Conservation (phyloP, 2,888 invertebrate genomes). For the Patella caerulea region DNA sequence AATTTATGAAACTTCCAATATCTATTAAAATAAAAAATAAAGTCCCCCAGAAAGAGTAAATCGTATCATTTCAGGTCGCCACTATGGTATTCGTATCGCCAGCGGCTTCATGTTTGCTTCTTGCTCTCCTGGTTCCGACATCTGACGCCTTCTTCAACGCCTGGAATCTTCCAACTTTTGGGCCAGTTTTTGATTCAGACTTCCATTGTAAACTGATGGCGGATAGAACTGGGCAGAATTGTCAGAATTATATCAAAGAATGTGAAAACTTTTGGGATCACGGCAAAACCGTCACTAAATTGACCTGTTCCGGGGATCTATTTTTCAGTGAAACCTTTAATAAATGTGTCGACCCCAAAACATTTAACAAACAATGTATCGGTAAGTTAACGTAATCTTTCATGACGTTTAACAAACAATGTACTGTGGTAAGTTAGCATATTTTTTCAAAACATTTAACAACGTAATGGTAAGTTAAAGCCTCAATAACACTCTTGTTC, state of each 20-base stretch:
- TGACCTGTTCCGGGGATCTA: not conserved
- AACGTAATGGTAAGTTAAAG: no score
- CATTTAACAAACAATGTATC: not conserved
- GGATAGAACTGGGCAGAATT: not conserved
- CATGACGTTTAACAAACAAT: no score
- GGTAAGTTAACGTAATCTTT: no score
- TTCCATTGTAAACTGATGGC: not conserved
- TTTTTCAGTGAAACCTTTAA: not conserved
- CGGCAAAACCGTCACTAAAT: not conserved
- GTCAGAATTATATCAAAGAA: conserved; percentile 3
- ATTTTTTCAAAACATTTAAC: no score
- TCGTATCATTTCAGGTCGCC: no score
- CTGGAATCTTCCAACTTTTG: not conserved
- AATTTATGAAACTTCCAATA: no score
- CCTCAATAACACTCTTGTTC: no score
- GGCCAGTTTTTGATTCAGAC: not conserved
- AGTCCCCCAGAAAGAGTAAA: no score
- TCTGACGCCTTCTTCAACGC: not conserved
- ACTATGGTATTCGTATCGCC: no score
- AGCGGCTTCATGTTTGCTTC: not conserved
- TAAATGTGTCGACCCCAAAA: not conserved
- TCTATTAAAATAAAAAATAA: no score
- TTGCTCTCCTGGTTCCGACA: not conserved
- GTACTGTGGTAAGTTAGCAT: no score
- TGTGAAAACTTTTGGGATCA: not conserved